phyloP scores from a whole-genome alignment of 2,888 invertebrate species.

The Eutolmus rufibarbis region DNA sequence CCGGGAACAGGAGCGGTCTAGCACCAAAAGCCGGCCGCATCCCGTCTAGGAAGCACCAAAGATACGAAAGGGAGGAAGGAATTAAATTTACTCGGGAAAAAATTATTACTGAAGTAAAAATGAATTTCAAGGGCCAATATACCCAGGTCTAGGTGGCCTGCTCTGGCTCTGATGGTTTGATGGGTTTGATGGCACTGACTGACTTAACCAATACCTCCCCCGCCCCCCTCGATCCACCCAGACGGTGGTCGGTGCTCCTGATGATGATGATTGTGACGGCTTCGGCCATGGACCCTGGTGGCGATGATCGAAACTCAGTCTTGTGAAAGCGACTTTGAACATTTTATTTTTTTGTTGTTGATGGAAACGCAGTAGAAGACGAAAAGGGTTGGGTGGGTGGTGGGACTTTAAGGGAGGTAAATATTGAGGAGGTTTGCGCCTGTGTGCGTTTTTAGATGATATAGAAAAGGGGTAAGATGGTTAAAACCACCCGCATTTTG shows the following conservation, averaged over 20 bases:
- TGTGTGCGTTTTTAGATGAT: neutral
- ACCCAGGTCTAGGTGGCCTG: neutral
- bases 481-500: constrained; percentile 31
- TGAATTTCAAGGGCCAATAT: constrained; percentile 29
- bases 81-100: constrained; percentile 28
- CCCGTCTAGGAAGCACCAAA: neutral
- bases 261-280: constrained; percentile 10
- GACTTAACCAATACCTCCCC: neutral
- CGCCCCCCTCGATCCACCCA: neutral
- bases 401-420: neutral
- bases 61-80: neutral
- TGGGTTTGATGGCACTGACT: neutral
- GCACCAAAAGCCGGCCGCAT: neutral
- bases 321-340: constrained; percentile 13
- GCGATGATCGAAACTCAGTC: neutral
- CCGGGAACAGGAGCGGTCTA: neutral
- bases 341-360: neutral
- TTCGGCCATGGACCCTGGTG: neutral
- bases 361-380: neutral
- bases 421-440: neutral
- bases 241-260: neutral
- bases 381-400: neutral
- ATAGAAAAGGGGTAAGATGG: constrained; percentile 22
- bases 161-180: neutral
- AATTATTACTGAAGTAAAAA: constrained; percentile 32